Conservation (phyloP, 2,888 invertebrate species). For the Megalurothrips usitatus region DNA sequence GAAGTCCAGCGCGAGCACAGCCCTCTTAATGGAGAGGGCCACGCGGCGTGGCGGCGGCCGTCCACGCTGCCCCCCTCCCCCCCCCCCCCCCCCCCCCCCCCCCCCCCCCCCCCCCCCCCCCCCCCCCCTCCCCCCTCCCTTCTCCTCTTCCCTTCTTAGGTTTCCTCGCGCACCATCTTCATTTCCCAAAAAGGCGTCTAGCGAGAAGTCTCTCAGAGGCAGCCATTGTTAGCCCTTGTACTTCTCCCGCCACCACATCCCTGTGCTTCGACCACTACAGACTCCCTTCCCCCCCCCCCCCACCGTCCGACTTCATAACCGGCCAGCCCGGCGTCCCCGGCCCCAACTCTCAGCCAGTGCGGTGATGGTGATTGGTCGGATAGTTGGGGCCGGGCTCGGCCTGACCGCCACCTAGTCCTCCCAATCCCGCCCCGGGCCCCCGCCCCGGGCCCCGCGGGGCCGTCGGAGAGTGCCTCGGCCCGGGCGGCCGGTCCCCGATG, state of each 20-base stretch:
- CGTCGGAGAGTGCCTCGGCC: too few relatives aligned
- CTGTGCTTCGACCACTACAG: not conserved
- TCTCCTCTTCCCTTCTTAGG: too few relatives aligned
- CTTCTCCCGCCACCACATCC: too few relatives aligned
- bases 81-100: not conserved
- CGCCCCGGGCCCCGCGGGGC: too few relatives aligned
- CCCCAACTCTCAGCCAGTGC: not conserved
- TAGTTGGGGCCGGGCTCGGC: not conserved
- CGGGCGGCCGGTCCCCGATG: too few relatives aligned
- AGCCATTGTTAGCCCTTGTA: too few relatives aligned
- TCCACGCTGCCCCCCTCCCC: too few relatives aligned
- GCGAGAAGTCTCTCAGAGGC: not conserved
- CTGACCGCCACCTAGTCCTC: too few relatives aligned
- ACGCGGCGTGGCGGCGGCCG: too few relatives aligned
- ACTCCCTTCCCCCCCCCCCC: not conserved
- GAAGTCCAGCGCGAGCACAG: too few relatives aligned
- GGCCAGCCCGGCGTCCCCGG: not conserved
- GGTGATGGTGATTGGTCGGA: not conserved
- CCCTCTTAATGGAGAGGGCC: too few relatives aligned
- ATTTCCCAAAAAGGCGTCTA: not conserved
- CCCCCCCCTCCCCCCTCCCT: conserved; percentile 1
- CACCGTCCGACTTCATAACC: not conserved
- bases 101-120: not conserved
- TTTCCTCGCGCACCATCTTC: not conserved
- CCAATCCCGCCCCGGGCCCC: too few relatives aligned